phyloP scores from a whole-genome alignment of 2,113 vertebrate species.

The Ornithorhynchus anatinus region DNA sequence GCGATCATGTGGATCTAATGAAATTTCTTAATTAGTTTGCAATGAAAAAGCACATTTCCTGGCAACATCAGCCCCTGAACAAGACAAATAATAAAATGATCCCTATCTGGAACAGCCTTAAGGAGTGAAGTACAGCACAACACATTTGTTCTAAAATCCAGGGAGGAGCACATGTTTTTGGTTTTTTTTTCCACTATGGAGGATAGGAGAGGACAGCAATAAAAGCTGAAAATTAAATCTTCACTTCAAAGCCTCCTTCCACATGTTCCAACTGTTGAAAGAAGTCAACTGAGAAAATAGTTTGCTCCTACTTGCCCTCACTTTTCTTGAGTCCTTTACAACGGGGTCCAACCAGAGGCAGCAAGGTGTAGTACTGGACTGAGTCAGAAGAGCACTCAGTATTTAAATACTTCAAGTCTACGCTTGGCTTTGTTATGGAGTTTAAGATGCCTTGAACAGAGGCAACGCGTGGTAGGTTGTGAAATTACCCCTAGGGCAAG shows the following conservation, averaged over 20 bases:
- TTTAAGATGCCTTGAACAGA: too few species aligned
- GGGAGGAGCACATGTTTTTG: background rate
- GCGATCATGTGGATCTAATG: slow-evolving; percentile 30
- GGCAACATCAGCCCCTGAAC: slow-evolving; percentile 3
- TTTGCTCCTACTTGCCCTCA: background rate
- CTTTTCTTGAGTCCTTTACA: background rate
- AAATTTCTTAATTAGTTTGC: background rate
- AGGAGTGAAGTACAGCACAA: background rate
- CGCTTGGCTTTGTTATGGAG: too few species aligned
- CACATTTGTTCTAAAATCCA: background rate
- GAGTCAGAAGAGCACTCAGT: too few species aligned
- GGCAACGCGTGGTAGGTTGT: too few species aligned
- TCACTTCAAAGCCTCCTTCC: background rate
- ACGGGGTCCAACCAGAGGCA: too few species aligned
- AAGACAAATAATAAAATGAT: background rate
- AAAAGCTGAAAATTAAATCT: background rate
- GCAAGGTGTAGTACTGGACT: too few species aligned
- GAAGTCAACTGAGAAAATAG: background rate
- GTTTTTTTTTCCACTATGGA: background rate
- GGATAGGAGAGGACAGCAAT: background rate
- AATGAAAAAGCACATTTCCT: slow-evolving; percentile 42
- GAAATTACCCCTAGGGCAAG: too few species aligned
- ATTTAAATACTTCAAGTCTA: too few species aligned
- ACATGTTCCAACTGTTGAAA: background rate
- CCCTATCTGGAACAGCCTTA: background rate